Percentiles rank a stretch among this genome's conserved stretches.
phyloP scores from a whole-genome alignment of 1,140 invertebrate species.

The Panagrolaimus sp. region DNA sequence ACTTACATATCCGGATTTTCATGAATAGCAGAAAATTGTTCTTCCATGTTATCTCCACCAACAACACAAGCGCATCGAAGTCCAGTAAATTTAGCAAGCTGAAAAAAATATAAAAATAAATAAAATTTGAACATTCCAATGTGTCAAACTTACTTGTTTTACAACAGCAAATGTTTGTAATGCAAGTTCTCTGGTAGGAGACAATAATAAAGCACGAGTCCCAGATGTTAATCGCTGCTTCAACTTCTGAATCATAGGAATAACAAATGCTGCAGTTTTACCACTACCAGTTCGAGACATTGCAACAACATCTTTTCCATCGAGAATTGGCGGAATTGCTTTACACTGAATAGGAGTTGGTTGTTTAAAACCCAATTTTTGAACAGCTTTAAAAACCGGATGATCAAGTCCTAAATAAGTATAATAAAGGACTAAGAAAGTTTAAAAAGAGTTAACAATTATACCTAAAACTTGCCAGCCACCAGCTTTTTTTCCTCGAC shows the following conservation, averaged over 20 bases:
- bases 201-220: slow-evolving; percentile 81
- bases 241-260: slow-evolving; percentile 88
- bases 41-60: slow-evolving; percentile 90
- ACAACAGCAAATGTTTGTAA: slow-evolving; percentile 88
- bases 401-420: slow-evolving; percentile 53
- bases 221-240: slow-evolving; percentile 70
- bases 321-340: slow-evolving; percentile 86
- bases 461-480: slow-evolving; percentile 58
- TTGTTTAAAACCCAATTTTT: slow-evolving; percentile 87
- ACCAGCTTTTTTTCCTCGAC: slow-evolving; percentile 58
- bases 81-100: slow-evolving; percentile 78
- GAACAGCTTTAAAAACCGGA: slow-evolving; percentile 76
- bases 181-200: slow-evolving; percentile 91
- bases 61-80: slow-evolving; percentile 79
- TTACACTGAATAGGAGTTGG: slow-evolving; percentile 98
- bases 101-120: slow-evolving; percentile 30
- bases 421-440: slow-evolving; percentile 65
- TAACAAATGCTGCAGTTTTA: slow-evolving; percentile 96
- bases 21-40: slow-evolving; percentile 88
- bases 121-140: slow-evolving; percentile 10
- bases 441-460: slow-evolving; percentile 18
- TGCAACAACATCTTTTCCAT: slow-evolving; percentile 90
- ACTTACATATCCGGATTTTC: slow-evolving; percentile 73
- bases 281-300: slow-evolving; percentile 99
- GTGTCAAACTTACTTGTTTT: slow-evolving; percentile 67